Evolutionary conservation across 2,888 invertebrate genomes (phyloP).

Genomic region (Scaptodrosophila latifasciaeformis): DNA sequence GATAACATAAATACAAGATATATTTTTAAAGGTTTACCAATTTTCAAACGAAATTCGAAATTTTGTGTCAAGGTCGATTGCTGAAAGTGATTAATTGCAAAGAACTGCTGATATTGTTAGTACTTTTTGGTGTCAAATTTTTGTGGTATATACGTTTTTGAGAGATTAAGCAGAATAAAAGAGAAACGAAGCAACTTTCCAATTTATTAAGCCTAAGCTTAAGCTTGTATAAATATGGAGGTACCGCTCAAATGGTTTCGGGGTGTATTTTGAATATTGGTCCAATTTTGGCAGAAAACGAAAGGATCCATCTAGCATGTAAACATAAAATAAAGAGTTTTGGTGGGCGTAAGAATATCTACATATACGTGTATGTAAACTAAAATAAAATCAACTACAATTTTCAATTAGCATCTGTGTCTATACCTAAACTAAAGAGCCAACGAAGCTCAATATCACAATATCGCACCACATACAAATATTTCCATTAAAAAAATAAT

Average conservation of each 20-base stretch:
- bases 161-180: neutral
- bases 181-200: constrained; percentile 24
- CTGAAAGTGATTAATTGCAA: constrained; percentile 51
- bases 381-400: constrained; percentile 15
- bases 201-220: constrained; percentile 8
- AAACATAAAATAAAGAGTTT: too few relatives aligned
- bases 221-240: constrained; percentile 16
- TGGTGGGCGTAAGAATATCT: neutral
- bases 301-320: too few relatives aligned
- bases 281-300: too few relatives aligned
- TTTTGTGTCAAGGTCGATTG: constrained; percentile 50
- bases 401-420: constrained; percentile 45
- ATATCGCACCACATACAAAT: constrained; percentile 23
- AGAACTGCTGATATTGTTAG: constrained; percentile 41
- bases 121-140: constrained; percentile 51
- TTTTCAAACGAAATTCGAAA: constrained; percentile 44
- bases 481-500: neutral
- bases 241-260: constrained; percentile 41
- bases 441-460: constrained; percentile 24
- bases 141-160: constrained; percentile 20
- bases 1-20: neutral
- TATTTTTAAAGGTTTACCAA: neutral
- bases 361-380: neutral
- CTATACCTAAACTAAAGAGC: constrained; percentile 39
- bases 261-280: constrained; percentile 42